Evolutionary conservation across 2,797 vertebrate species (phyloP).

Genomic region (Staurois parvus): DNA sequence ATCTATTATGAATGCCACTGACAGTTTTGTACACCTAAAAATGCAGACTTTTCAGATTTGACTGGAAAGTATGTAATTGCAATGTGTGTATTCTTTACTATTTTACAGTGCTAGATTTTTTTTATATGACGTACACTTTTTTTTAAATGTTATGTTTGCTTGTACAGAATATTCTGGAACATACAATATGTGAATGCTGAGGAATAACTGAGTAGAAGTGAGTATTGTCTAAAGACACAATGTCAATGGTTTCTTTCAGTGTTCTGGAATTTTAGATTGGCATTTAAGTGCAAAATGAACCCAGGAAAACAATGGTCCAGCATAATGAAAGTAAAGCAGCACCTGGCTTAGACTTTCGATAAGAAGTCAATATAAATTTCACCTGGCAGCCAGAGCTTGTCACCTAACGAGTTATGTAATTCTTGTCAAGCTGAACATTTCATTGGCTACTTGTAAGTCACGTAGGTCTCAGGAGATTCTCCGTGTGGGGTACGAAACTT

Average conservation of each 20-base stretch:
- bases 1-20: too few species aligned
- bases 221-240: constrained; percentile 10
- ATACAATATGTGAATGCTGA: background rate
- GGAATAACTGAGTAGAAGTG: background rate
- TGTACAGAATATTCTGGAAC: background rate
- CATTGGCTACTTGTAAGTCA: constrained; percentile 42
- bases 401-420: constrained; percentile 11
- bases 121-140: background rate
- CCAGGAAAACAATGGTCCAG: constrained; percentile 64
- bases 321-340: constrained; percentile 64
- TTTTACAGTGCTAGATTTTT: background rate
- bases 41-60: too few species aligned
- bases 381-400: background rate
- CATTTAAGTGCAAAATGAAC: constrained; percentile 56
- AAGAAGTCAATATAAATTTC: background rate
- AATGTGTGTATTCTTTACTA: background rate
- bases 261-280: constrained; percentile 69
- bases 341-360: constrained; percentile 54
- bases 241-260: constrained; percentile 23
- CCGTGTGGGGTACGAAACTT: constrained; percentile 18
- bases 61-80: background rate
- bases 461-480: constrained; percentile 58
- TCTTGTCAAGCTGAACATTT: background rate
- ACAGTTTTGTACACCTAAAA: too few species aligned
- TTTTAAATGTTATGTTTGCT: background rate